Percentiles rank a stretch among this genome's conserved stretches.
These are phyloP conservation scores for Ectemnius continuus DNA, from an alignment of 2,888 invertebrate species.

Conservation along the genomic window DNA sequence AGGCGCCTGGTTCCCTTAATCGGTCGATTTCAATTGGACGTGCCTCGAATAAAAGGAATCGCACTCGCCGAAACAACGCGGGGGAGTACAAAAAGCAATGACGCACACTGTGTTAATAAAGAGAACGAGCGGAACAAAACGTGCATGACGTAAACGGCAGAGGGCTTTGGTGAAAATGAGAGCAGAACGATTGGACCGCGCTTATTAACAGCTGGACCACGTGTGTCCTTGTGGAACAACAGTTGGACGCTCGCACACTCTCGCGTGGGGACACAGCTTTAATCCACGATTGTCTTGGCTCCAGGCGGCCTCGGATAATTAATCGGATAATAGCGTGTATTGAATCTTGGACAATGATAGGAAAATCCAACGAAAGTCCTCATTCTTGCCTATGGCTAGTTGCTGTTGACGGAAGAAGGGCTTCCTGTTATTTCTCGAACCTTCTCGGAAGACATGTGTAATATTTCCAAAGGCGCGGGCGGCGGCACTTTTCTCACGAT, in stretches of 20 bases:
- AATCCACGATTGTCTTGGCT: slow-evolving; percentile 53
- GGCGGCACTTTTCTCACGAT: slow-evolving; percentile 50
- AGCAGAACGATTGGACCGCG: slow-evolving; percentile 42
- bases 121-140: slow-evolving; percentile 48
- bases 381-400: not conserved
- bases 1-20: too few species aligned
- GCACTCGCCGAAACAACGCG: slow-evolving; percentile 32
- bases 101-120: slow-evolving; percentile 48
- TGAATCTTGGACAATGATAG: not conserved
- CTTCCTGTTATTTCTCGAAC: not conserved
- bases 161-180: slow-evolving; percentile 52
- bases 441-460: slow-evolving; percentile 9
- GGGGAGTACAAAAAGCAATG: slow-evolving; percentile 51
- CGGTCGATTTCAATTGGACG: not conserved
- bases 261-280: slow-evolving; percentile 35
- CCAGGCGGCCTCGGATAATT: slow-evolving; percentile 18
- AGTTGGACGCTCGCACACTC: slow-evolving; percentile 46
- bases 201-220: slow-evolving; percentile 62
- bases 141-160: slow-evolving; percentile 37
- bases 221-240: slow-evolving; percentile 40
- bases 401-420: slow-evolving; percentile 1
- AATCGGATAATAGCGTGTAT: slow-evolving; percentile 12
- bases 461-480: slow-evolving; percentile 18
- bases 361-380: not conserved
- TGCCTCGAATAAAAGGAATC: slow-evolving; percentile 3